These are phyloP conservation scores for human (Homo sapiens) DNA, from an alignment of 2,113 vertebrate species.

Conservation along the genomic window DNA sequence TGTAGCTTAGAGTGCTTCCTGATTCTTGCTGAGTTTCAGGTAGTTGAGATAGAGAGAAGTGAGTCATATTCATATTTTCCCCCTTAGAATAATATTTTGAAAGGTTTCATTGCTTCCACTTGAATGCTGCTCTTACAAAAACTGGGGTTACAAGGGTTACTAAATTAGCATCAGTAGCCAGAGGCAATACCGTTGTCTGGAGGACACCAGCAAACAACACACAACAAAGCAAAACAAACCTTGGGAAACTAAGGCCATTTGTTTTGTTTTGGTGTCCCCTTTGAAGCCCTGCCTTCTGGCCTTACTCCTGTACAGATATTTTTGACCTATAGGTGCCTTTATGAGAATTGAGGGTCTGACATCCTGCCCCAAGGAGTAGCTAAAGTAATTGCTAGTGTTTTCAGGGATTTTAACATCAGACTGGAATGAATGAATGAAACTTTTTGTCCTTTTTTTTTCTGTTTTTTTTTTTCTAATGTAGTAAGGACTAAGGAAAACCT, in stretches of 20 bases:
- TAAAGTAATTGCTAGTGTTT: constrained; percentile 56
- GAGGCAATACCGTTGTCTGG: neutral
- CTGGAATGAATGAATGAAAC: constrained; percentile 46
- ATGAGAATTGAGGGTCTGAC: constrained; percentile 63
- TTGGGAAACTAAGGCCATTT: neutral
- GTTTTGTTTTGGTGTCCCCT: constrained; percentile 11
- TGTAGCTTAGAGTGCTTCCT: neutral
- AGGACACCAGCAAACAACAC: neutral
- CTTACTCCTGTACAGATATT: constrained; percentile 18
- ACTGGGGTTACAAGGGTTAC: neutral
- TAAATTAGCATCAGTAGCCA: neutral
- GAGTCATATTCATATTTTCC: neutral
- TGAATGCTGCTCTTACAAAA: constrained; percentile 16
- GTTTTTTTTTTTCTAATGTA: neutral
- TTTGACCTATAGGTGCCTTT: constrained; percentile 74
- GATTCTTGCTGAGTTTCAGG: constrained; percentile 2
- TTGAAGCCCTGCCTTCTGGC: neutral
- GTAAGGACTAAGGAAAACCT: constrained; percentile 52
- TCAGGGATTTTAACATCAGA: constrained; percentile 72
- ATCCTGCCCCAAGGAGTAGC: constrained; percentile 54
- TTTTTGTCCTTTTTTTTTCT: neutral
- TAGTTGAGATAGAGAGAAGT: constrained; percentile 2
- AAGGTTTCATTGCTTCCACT: constrained; percentile 37
- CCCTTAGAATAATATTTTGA: neutral
- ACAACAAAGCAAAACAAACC: neutral